phyloP scores from a whole-genome alignment of 2,113 vertebrate genomes.

The Leiothrix lutea region DNA sequence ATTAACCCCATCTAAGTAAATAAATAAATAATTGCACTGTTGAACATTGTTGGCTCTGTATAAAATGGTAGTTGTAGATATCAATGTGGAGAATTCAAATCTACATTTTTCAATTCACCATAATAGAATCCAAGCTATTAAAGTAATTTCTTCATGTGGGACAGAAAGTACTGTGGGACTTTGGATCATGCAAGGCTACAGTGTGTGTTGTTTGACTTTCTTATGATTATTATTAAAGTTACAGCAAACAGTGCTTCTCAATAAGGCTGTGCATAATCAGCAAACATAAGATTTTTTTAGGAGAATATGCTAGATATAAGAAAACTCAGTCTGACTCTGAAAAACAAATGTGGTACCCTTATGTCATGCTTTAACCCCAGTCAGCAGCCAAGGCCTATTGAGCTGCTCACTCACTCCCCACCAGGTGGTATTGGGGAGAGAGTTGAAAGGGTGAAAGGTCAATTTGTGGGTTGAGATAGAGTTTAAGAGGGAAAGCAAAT shows the following conservation, averaged over 20 bases:
- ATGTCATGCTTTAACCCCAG: background rate
- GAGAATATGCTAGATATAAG: background rate
- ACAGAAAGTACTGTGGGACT: background rate
- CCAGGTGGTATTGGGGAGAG: background rate
- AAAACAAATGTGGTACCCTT: background rate
- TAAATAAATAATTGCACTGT: background rate
- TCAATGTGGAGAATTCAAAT: background rate
- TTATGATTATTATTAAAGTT: background rate
- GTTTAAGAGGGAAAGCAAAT: background rate
- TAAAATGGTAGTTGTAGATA: background rate
- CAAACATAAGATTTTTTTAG: background rate
- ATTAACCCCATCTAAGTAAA: background rate
- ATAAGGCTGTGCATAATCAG: background rate
- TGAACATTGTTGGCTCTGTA: background rate
- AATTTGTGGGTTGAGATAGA: background rate
- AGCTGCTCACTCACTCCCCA: rapidly evolving
- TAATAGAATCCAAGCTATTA: background rate
- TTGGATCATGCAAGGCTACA: background rate
- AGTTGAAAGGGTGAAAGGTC: background rate
- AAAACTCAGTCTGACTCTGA: background rate
- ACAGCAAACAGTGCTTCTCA: background rate
- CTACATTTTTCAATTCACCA: background rate
- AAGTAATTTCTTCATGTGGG: background rate
- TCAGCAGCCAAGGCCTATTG: rapidly evolving
- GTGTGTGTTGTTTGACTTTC: background rate